Evolutionary conservation across 53 echinoderm and acorn worm species (phyloP).

Genomic region (Actinopyga echinites): DNA sequence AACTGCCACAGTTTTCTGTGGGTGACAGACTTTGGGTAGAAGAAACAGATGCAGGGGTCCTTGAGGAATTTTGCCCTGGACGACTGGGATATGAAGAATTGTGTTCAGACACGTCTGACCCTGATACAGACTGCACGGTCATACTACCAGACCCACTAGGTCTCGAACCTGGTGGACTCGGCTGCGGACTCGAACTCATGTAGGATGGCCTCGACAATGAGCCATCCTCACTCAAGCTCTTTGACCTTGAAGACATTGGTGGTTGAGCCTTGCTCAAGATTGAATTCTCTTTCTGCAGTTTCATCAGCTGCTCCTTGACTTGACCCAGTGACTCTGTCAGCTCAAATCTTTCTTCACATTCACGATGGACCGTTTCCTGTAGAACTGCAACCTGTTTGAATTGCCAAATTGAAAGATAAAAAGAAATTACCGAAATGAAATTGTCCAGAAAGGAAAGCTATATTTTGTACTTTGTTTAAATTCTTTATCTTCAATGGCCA

Average conservation of each 20-base stretch:
- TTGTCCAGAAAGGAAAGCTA: no score
- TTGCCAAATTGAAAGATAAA: no score
- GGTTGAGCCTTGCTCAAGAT: constrained; percentile 50
- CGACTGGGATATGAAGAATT: no score
- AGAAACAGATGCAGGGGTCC: no score
- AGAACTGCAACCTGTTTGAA: constrained; percentile 72
- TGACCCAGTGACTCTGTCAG: constrained; percentile 85
- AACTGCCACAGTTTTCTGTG: not conserved
- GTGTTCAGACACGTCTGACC: no score
- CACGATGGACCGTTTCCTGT: constrained; percentile 86
- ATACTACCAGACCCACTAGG: not conserved
- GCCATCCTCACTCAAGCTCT: not conserved
- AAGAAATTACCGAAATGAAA: no score
- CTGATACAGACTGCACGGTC: constrained; percentile 1
- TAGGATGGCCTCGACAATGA: constrained; percentile 7
- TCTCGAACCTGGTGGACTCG: constrained; percentile 9
- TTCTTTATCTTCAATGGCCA: no score
- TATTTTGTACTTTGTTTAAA: no score
- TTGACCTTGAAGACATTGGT: not conserved
- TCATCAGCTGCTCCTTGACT: constrained; percentile 81
- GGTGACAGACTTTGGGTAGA: no score
- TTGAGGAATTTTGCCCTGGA: no score
- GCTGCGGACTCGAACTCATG: not conserved
- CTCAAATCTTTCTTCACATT: constrained; percentile 93
- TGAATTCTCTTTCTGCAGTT: constrained; percentile 63